Conservation (phyloP, 2,888 invertebrate species). For the Tryphoninae sp. region DNA sequence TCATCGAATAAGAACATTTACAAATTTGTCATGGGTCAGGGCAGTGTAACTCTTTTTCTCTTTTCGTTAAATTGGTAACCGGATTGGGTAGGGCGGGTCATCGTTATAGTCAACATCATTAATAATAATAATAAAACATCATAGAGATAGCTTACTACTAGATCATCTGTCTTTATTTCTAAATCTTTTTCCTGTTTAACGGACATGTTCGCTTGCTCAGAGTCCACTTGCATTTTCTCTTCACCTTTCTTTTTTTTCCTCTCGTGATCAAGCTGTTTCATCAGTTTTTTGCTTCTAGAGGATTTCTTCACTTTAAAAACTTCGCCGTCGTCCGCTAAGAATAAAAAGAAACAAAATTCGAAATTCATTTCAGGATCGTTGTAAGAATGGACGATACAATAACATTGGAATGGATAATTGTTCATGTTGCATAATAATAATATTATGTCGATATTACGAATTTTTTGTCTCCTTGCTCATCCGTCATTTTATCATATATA, state of each 20-base stretch:
- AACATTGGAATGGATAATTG: neutral
- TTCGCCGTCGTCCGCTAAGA: constrained; percentile 89
- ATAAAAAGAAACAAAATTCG: neutral
- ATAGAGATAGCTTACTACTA: constrained; percentile 84
- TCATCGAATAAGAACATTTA: constrained; percentile 46
- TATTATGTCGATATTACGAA: neutral
- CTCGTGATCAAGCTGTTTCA: constrained; percentile 92
- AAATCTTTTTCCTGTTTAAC: constrained; percentile 84
- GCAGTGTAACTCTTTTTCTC: neutral
- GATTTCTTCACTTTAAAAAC: constrained; percentile 98
- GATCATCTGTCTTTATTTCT: constrained; percentile 87
- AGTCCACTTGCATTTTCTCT: constrained; percentile 80
- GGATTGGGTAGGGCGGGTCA: constrained; percentile 33
- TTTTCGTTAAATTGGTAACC: constrained; percentile 21
- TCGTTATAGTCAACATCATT: constrained; percentile 58
- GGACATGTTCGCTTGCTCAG: constrained; percentile 79
- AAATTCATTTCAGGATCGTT: neutral
- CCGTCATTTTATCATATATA: neutral
- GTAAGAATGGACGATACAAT: neutral
- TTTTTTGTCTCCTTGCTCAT: neutral
- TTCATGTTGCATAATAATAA: neutral
- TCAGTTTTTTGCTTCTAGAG: constrained; percentile 94
- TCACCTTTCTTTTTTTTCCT: constrained; percentile 85
- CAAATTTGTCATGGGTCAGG: constrained; percentile 25
- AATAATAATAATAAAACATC: constrained; percentile 79